Evolutionary conservation across 1,140 invertebrate genomes (phyloP), one percentile per base, ranked within the genome.

Genomic region (Diachasma alloeum): DNA sequence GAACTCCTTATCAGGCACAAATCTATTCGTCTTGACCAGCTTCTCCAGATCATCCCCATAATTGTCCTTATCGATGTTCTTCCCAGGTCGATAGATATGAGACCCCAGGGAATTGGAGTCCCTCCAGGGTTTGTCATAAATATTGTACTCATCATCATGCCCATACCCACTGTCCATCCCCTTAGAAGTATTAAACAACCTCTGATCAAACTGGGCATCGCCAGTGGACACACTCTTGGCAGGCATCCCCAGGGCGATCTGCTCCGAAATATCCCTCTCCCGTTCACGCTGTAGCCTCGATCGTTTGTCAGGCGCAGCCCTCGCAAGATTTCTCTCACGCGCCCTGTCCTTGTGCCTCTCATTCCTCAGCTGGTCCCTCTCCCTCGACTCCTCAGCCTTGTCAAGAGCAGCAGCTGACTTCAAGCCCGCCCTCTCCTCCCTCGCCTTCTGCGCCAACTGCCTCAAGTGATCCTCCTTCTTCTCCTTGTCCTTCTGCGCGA

Each of bases 401-500:
- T 93, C 91, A 48, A 87, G 78, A 5, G 81, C 76, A 0, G 89
- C 87, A 53, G 86, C 83, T 24, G 89, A 86, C 63, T 93, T 92
- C n/a, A 95, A 91, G 0, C 97, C 97, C 36, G 97, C 97, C 80
- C 98, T 92, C 84, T 99, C 97, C 82, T 99, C 97, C 78, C 98
- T 92, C 0, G 99, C 98, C 85, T 97, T 95, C 87, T 98, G 97
- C 17, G 99, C 99, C 84, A 99, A 90, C 86, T 96, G 93, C 63
- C 97, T 91, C 79, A 99, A 89, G 89, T 96, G 94, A 81, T 99
- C 98, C 89, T 99, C 99, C 83, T 99, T 99, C 90, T 97, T 97
- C 84, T 99, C 97, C 84, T 99, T 99, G 87, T 99, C 98, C 83
- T 99, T 98, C 83, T 99, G 97, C 0, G 98, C 98, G 76, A 99